phyloP scores from a whole-genome alignment of 2,113 vertebrate genomes.

The Semicossyphus pulcher region DNA sequence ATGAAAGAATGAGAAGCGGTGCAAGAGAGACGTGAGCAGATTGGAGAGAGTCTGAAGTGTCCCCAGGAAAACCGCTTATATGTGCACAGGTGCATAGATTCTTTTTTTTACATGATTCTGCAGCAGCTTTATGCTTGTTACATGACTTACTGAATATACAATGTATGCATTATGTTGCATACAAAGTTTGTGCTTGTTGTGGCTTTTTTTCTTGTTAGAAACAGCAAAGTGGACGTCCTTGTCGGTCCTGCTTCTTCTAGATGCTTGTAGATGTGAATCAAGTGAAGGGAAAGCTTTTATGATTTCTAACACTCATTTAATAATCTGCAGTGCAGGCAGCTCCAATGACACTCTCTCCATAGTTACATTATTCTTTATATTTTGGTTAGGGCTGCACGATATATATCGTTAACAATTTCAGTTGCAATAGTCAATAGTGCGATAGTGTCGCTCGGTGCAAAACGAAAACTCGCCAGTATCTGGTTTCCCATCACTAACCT shows the following conservation, averaged over 20 bases:
- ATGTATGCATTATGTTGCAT: background rate
- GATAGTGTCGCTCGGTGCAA: no score
- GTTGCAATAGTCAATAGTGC: no score
- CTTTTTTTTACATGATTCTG: background rate
- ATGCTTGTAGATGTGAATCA: background rate
- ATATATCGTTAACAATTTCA: no score
- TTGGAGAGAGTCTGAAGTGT: slow-evolving; percentile 8
- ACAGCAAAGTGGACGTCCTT: background rate
- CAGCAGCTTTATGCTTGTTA: slow-evolving; percentile 4
- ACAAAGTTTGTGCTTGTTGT: background rate
- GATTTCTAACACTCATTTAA: background rate
- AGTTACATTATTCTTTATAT: no score
- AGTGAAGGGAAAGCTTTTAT: slow-evolving; percentile 10
- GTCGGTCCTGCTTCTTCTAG: background rate
- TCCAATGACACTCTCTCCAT: no score
- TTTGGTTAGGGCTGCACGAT: no score
- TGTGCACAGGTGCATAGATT: background rate
- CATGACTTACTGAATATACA: background rate
- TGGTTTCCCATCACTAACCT: no score
- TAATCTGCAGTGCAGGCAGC: background rate
- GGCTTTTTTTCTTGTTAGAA: background rate
- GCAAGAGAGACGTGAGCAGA: background rate
- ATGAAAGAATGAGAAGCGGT: slow-evolving; percentile 1
- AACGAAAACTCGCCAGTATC: no score
- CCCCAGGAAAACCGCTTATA: slow-evolving; percentile 19